Conservation (phyloP, 2,888 invertebrate species). For the Drosophila yooni region DNA sequence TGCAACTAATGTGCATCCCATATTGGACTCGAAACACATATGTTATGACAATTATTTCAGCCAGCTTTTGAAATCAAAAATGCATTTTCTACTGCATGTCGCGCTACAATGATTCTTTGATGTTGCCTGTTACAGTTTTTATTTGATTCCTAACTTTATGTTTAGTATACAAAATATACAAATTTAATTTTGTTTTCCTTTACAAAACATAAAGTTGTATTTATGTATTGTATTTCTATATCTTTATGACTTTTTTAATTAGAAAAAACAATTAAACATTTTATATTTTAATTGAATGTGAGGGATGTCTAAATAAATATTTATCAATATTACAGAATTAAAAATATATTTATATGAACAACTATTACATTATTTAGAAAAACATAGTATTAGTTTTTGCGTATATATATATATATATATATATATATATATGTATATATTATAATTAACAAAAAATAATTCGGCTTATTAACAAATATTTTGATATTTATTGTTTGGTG, state of each 20-base stretch:
- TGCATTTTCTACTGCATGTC: not conserved
- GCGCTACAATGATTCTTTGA: not conserved
- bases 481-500: not conserved
- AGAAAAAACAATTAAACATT: not conserved
- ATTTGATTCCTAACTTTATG: not conserved
- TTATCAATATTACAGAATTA: too few relatives aligned
- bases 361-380: not conserved
- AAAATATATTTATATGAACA: not conserved
- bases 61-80: not conserved
- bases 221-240: not conserved
- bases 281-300: too few relatives aligned
- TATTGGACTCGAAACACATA: not conserved
- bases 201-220: not conserved
- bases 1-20: not conserved
- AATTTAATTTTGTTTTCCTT: not conserved
- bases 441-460: not conserved
- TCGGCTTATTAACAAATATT: not conserved
- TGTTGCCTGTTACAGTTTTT: not conserved
- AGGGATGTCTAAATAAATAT: too few relatives aligned
- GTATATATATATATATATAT: too few relatives aligned
- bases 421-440: too few relatives aligned
- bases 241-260: not conserved
- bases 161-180: not conserved
- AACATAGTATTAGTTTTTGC: not conserved
- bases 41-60: not conserved